Percentiles rank a stretch among this genome's conserved stretches.
phyloP scores from a whole-genome alignment of 2,113 vertebrate species.

The Thryonomys swinderianus region DNA sequence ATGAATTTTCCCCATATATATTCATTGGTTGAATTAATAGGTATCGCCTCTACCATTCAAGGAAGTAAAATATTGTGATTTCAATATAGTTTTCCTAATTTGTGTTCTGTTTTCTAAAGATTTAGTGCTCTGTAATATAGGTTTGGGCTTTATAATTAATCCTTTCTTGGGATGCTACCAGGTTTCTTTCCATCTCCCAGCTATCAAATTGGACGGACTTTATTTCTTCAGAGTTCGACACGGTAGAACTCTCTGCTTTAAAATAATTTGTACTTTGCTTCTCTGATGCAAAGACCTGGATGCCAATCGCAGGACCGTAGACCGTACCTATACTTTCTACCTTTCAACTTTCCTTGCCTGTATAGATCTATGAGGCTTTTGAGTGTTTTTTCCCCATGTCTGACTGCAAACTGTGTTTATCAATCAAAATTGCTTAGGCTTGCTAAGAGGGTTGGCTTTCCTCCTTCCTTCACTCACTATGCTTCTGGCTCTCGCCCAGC shows the following conservation, averaged over 20 bases:
- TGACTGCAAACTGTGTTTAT: background rate
- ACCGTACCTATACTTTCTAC: background rate
- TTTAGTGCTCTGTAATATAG: background rate
- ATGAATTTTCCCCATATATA: background rate
- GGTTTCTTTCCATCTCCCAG: background rate
- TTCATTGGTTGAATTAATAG: background rate
- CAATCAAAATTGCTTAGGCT: background rate
- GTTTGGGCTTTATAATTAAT: background rate
- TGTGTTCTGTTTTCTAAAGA: background rate
- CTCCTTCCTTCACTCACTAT: background rate
- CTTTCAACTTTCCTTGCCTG: background rate
- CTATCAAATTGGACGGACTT: background rate
- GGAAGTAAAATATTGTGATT: background rate
- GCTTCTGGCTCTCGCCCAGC: background rate
- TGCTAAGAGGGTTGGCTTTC: background rate
- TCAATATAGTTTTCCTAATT: background rate
- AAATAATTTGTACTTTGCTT: background rate
- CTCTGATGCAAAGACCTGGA: slow-evolving; percentile 14
- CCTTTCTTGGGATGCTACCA: background rate
- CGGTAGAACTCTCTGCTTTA: background rate
- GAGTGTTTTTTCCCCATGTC: background rate
- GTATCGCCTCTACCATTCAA: background rate
- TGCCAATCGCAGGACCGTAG: background rate
- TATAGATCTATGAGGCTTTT: background rate
- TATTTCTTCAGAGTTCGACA: background rate